Conservation (phyloP, 2,888 invertebrate species). For the Pseudococcus viburni region DNA sequence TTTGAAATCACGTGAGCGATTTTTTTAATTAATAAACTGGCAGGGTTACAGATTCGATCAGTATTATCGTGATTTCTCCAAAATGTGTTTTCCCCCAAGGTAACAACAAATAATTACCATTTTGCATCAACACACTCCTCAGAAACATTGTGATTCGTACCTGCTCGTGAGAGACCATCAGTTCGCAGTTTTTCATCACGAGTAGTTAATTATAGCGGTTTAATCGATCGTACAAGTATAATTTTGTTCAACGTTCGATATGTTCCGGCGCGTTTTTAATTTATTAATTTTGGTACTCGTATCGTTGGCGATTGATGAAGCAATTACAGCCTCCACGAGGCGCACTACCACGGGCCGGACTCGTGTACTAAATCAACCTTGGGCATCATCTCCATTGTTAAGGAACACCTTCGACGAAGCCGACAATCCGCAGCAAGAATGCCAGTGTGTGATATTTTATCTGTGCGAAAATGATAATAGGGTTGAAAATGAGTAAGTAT, state of each 20-base stretch:
- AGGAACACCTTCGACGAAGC: neutral
- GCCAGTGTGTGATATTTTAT: neutral
- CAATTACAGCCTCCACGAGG: neutral
- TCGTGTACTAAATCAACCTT: neutral
- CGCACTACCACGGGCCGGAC: neutral
- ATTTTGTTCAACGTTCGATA: constrained; percentile 5
- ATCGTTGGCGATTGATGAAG: neutral
- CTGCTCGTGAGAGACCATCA: neutral
- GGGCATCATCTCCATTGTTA: constrained; percentile 2
- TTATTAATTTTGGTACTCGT: neutral
- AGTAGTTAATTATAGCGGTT: neutral
- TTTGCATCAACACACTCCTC: neutral
- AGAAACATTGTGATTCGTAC: neutral
- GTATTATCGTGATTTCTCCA: neutral
- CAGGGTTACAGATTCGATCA: neutral
- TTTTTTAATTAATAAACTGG: neutral
- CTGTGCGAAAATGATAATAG: neutral
- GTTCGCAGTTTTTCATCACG: neutral
- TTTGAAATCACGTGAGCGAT: neutral
- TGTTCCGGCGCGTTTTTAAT: neutral
- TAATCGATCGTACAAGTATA: neutral
- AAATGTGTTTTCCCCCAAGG: constrained; percentile 27
- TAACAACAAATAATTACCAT: neutral
- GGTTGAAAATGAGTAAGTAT: neutral
- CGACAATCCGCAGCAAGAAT: neutral